phyloP scores from a whole-genome alignment of 35 echinoderm and acorn worm species.

The Heliocidaris tuberculata region DNA sequence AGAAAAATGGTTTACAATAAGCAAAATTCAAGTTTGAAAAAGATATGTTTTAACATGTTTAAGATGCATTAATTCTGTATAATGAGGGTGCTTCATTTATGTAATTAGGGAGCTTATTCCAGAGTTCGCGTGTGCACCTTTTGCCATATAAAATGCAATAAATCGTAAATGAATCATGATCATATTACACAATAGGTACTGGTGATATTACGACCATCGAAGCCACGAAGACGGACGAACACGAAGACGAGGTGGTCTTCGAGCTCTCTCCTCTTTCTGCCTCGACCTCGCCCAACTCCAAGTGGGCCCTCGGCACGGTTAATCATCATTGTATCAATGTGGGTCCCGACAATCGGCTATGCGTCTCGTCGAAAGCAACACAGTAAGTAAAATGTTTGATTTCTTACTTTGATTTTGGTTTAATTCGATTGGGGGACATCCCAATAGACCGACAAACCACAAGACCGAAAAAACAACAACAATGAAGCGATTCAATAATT shows the following conservation, averaged over 20 bases:
- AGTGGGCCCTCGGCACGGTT: constrained; percentile 8
- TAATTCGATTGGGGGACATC: too few species aligned
- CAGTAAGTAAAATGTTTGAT: not conserved
- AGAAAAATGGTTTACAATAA: not conserved
- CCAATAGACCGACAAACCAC: too few species aligned
- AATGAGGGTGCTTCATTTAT: too few species aligned
- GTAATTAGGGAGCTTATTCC: too few species aligned
- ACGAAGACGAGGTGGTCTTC: constrained; percentile 32
- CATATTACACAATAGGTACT: not conserved
- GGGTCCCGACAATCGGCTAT: not conserved
- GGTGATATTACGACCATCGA: not conserved
- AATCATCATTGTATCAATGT: not conserved
- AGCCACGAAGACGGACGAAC: not conserved
- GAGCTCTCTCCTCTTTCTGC: not conserved
- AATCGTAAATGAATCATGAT: not conserved
- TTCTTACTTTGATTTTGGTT: too few species aligned
- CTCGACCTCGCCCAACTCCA: constrained; percentile 38
- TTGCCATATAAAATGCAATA: not conserved
- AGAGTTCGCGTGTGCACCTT: too few species aligned
- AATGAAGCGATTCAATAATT: too few species aligned
- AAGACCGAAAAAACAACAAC: too few species aligned
- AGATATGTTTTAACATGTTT: too few species aligned
- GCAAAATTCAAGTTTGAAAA: too few species aligned
- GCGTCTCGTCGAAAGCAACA: not conserved
- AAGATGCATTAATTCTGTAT: too few species aligned